Evolutionary conservation across 2,888 invertebrate genomes (phyloP).

Genomic region (Labia minor): DNA sequence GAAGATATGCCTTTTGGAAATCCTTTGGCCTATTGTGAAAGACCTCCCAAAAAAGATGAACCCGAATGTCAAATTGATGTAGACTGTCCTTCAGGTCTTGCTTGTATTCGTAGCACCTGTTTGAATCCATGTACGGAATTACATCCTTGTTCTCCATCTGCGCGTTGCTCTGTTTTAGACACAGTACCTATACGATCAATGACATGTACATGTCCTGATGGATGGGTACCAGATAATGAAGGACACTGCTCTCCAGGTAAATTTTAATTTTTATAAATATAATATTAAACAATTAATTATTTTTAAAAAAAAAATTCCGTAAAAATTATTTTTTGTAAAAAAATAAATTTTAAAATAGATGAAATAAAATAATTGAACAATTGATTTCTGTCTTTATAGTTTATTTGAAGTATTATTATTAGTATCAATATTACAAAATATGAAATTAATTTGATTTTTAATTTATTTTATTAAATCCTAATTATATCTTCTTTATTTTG

Average conservation of each 20-base stretch:
- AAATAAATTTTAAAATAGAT: too few species aligned
- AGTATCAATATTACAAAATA: too few species aligned
- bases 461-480: too few species aligned
- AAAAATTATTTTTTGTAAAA: too few species aligned
- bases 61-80: slow-evolving; percentile 66
- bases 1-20: slow-evolving; percentile 66
- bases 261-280: slow-evolving; percentile 23
- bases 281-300: too few species aligned
- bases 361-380: not conserved
- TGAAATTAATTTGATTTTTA: too few species aligned
- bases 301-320: too few species aligned
- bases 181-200: slow-evolving; percentile 77
- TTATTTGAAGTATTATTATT: too few species aligned
- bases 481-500: too few species aligned
- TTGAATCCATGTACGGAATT: slow-evolving; percentile 66
- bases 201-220: slow-evolving; percentile 78
- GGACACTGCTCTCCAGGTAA: slow-evolving; percentile 62
- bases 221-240: slow-evolving; percentile 67
- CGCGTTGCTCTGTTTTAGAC: slow-evolving; percentile 71
- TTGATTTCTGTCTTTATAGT: too few species aligned
- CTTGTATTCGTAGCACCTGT: slow-evolving; percentile 68
- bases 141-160: slow-evolving; percentile 62
- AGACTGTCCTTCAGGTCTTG: slow-evolving; percentile 69
- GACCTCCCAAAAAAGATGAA: slow-evolving; percentile 38
- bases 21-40: slow-evolving; percentile 64